phyloP scores from a whole-genome alignment of 2,888 invertebrate species.

The Graphium colonna region DNA sequence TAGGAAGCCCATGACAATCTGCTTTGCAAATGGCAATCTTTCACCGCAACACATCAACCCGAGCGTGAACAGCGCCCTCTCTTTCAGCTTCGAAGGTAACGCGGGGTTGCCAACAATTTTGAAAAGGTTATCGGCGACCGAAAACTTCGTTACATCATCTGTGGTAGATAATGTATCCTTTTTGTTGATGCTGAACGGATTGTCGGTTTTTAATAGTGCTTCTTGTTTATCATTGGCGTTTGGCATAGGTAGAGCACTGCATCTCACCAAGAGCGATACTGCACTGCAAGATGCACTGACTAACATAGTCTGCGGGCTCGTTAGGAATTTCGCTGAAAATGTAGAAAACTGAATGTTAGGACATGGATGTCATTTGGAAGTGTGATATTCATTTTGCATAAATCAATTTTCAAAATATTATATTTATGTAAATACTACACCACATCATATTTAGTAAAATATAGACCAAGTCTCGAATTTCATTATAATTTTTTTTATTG shows the following conservation, averaged over 20 bases:
- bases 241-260: slow-evolving; percentile 83
- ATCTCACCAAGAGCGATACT: slow-evolving; percentile 85
- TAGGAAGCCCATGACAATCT: slow-evolving; percentile 87
- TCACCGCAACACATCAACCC: slow-evolving; percentile 93
- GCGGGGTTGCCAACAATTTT: slow-evolving; percentile 86
- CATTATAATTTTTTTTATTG: too few species aligned
- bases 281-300: slow-evolving; percentile 85
- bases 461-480: too few species aligned
- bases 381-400: too few species aligned
- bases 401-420: too few species aligned
- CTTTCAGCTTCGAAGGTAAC: slow-evolving; percentile 85
- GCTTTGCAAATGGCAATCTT: slow-evolving; percentile 84
- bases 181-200: slow-evolving; percentile 57
- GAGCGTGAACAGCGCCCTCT: slow-evolving; percentile 87
- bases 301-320: slow-evolving; percentile 81
- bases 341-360: too few species aligned
- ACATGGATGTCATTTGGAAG: too few species aligned
- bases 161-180: slow-evolving; percentile 30
- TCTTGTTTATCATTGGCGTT: slow-evolving; percentile 61
- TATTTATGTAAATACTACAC: too few species aligned
- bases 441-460: too few species aligned
- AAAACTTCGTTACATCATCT: slow-evolving; percentile 81
- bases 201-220: slow-evolving; percentile 50
- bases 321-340: slow-evolving; percentile 82
- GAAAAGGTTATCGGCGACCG: slow-evolving; percentile 85